Evolutionary conservation across 2,797 vertebrate species (phyloP).

Genomic region (Hippocampus kuda): DNA sequence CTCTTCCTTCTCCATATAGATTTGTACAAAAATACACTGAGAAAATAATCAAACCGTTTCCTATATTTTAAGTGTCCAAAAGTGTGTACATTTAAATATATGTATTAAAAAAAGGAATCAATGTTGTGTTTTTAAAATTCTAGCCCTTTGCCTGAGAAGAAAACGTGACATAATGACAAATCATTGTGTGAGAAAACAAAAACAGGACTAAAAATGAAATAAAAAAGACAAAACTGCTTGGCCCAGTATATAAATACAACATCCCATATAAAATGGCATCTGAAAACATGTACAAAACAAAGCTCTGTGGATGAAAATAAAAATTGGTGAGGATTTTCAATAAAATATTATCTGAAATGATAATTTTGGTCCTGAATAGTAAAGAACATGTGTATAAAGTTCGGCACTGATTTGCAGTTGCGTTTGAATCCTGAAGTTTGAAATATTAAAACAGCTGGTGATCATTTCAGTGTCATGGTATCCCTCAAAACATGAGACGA

Average conservation of each 20-base stretch:
- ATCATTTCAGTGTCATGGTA: conserved; percentile 71
- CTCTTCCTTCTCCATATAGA: conserved; percentile 93
- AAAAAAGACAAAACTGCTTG: conserved; percentile 78
- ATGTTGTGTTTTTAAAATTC: conserved; percentile 83
- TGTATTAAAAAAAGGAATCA: conserved; percentile 84
- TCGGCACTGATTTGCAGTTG: conserved; percentile 98
- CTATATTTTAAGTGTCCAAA: conserved; percentile 97
- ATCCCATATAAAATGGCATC: conserved; percentile 97
- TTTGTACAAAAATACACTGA: conserved; percentile 99
- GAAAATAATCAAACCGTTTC: conserved; percentile 99
- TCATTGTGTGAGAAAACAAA: conserved; percentile 33
- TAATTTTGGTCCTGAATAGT: conserved; percentile 98
- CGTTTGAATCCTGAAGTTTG: conserved; percentile 96
- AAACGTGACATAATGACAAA: conserved; percentile 72
- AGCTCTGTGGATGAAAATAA: conserved; percentile 75
- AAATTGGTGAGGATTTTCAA: conserved; percentile 77
- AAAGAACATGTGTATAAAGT: conserved; percentile 76
- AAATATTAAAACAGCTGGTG: conserved; percentile 98
- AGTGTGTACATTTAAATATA: conserved; percentile 99
- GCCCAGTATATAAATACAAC: conserved; percentile 98
- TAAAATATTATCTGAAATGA: conserved; percentile 73
- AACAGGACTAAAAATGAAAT: conserved; percentile 62
- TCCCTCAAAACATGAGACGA: conserved; percentile 50
- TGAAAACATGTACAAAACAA: conserved; percentile 88
- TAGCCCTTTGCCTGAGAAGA: conserved; percentile 99